A percentile compares a stretch with the other conserved stretches of the same genome.
These are phyloP conservation scores for Brachyhypopomus occidentalis DNA, from an alignment of 2,113 vertebrate species.

Conservation along the genomic window DNA sequence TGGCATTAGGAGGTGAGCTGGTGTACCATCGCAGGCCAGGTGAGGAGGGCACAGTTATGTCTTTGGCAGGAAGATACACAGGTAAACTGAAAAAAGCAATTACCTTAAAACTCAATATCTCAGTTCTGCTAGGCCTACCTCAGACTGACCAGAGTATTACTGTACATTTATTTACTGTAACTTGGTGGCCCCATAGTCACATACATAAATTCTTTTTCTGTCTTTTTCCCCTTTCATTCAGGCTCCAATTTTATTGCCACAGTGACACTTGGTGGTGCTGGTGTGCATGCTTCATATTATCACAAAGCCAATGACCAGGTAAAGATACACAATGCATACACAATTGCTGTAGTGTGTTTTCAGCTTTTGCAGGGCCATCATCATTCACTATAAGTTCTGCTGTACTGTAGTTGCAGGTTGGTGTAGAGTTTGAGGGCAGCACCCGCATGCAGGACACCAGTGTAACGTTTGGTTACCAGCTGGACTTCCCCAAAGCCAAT, in stretches of 20 bases:
- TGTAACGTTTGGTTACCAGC: slow-evolving; percentile 84
- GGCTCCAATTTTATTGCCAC: slow-evolving; percentile 84
- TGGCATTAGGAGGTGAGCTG: slow-evolving; percentile 86
- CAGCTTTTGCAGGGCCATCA: neutral
- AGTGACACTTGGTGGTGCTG: slow-evolving; percentile 79
- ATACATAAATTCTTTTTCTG: neutral
- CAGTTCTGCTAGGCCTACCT: neutral
- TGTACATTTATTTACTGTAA: neutral
- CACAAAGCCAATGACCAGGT: slow-evolving; percentile 90
- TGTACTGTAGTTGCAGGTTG: slow-evolving; percentile 80
- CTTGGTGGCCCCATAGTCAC: neutral
- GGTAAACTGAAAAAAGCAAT: slow-evolving; percentile 56
- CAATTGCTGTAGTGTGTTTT: neutral
- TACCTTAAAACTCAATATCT: neutral
- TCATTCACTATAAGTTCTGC: neutral
- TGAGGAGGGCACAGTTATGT: slow-evolving; percentile 83
- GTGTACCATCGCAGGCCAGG: slow-evolving; percentile 84
- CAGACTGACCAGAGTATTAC: neutral
- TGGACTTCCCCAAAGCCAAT: slow-evolving; percentile 87
- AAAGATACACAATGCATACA: too few relatives aligned
- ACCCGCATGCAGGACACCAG: slow-evolving; percentile 85
- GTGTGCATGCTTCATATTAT: slow-evolving; percentile 85
- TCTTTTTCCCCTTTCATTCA: slow-evolving; percentile 49
- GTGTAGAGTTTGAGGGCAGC: slow-evolving; percentile 87
- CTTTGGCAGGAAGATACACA: slow-evolving; percentile 84